Evolutionary conservation across 2,888 invertebrate species (phyloP), one percentile per base, ranked within the genome.

Genomic region (Cecidostiba fungosa): DNA sequence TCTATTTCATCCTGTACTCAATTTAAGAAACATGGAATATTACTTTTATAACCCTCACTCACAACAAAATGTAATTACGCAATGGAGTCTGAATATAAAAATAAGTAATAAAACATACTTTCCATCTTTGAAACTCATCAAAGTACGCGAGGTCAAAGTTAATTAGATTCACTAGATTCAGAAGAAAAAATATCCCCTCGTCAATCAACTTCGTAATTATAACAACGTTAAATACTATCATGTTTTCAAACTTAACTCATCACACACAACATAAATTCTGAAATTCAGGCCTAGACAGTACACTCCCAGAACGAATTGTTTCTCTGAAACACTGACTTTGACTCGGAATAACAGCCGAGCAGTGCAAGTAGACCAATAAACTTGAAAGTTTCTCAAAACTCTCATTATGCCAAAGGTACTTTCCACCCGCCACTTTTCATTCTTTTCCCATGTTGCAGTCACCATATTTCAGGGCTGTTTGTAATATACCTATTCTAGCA

Each of bases 351-450:
- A 54, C 54, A 59, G 43, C 29, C 43, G 50, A 66, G 14, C 23
- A 47, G 23, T 32, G 12, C 50, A 69, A 82, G 69, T 69, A 69
- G 50, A 23, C 26, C 69, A 70, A 76, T 82, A 82, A 82, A 82
- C 50, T 82, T 69, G n/a, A 74, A 82, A 76, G 32, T 76, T 82
- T 69, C 29, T 39, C 32, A 23, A 69, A 82, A 77, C 82, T 82
- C 82, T 69, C 82, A 82, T 82, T 76, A 76, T 50, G 82, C 76
- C 69, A 36, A 50, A 69, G 54, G 36, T 26, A 82, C 76, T 69
- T 76, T 74, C 29, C 23, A 23, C 16, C 8, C n/a, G 10, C 69
- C 10, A 43, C 66, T 74, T 69, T 70, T 70, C 32, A 32, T 70
- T 29, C 32, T 16, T 70, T n/a, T 19, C 32, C n/a, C 47, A 66